Percentiles rank a stretch among this genome's conserved stretches.
Evolutionary conservation across 2,797 vertebrate species (phyloP).

Genomic region (Gymnothorax reevesii): DNA sequence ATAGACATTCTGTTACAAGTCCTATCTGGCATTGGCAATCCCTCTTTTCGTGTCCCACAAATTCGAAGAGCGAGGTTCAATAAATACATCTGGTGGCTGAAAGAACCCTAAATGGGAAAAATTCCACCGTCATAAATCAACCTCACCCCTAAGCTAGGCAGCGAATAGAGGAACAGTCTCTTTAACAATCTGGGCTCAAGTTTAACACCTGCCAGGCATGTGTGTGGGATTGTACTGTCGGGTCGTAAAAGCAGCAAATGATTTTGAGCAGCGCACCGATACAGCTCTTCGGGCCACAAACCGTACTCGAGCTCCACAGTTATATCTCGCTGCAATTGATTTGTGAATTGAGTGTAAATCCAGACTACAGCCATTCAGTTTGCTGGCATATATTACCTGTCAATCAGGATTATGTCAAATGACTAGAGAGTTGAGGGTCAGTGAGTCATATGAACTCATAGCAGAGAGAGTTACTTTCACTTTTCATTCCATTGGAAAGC

Average conservation of each 20-base stretch:
- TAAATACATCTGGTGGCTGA: slow-evolving; percentile 27
- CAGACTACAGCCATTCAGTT: neutral
- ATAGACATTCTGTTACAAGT: slow-evolving; percentile 45
- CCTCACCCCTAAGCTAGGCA: slow-evolving; percentile 15
- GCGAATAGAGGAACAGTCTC: slow-evolving; percentile 9
- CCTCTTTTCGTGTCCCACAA: neutral
- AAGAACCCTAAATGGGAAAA: slow-evolving; percentile 25
- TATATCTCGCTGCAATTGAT: neutral
- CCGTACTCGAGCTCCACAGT: neutral
- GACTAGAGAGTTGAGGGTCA: neutral
- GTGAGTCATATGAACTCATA: neutral
- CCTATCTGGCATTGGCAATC: slow-evolving; percentile 10
- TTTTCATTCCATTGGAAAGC: neutral
- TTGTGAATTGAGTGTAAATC: neutral
- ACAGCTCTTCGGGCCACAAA: neutral
- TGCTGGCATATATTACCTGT: neutral
- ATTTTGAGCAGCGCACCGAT: too few relatives aligned
- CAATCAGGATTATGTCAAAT: neutral
- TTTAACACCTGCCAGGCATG: neutral
- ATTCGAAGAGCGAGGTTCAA: slow-evolving; percentile 18
- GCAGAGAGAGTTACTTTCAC: neutral
- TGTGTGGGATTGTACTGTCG: neutral
- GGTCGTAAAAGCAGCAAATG: too few relatives aligned
- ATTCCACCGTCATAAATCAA: slow-evolving; percentile 34
- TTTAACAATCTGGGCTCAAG: slow-evolving; percentile 23